phyloP scores from a whole-genome alignment of 2,888 invertebrate genomes.

The Teinopalpus imperialis region DNA sequence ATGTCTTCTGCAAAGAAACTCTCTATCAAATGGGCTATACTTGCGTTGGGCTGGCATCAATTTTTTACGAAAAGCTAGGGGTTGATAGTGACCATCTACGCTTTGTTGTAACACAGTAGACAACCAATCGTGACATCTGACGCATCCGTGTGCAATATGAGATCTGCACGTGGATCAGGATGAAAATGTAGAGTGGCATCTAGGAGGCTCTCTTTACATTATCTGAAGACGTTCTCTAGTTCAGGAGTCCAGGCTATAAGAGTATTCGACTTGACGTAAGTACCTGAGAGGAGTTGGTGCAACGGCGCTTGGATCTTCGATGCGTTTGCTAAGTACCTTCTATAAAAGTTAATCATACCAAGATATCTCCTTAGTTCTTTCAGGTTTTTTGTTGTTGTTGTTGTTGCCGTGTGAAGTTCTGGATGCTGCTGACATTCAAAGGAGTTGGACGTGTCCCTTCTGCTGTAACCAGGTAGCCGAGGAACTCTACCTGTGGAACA shows the following conservation, averaged over 20 bases:
- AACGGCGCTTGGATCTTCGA: constrained; percentile 24
- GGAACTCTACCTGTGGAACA: neutral
- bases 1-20: too few species aligned
- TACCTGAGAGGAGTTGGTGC: neutral
- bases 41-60: neutral
- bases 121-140: too few species aligned
- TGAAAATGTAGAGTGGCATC: neutral
- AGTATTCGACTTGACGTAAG: constrained; percentile 12
- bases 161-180: too few species aligned
- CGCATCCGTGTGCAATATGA: too few species aligned
- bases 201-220: neutral
- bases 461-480: neutral
- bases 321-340: constrained; percentile 25
- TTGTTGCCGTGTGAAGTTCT: too few species aligned
- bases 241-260: too few species aligned
- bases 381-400: constrained; percentile 32
- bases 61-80: neutral
- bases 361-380: constrained; percentile 32
- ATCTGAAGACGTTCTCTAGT: too few species aligned
- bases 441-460: neutral
- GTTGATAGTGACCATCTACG: neutral
- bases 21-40: neutral
- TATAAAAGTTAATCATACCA: constrained; percentile 27
- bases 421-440: too few species aligned
- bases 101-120: too few species aligned